Conservation (phyloP, 2,888 invertebrate species). For the Limulus polyphemus region DNA sequence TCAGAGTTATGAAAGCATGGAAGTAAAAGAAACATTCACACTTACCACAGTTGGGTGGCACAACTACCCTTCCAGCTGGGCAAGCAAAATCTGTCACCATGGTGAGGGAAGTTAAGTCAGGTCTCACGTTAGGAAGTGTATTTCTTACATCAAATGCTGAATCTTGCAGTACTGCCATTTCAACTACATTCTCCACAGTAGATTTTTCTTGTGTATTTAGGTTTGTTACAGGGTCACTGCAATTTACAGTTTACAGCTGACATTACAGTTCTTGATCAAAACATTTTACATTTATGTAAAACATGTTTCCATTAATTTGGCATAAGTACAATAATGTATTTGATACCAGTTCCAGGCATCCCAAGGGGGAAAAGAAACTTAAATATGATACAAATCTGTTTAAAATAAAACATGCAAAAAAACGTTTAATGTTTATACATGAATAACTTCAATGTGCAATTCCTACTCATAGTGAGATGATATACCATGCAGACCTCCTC, state of each 20-base stretch:
- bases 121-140: conserved; percentile 83
- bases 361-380: too few relatives aligned
- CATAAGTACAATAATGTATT: too few relatives aligned
- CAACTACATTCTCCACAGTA: conserved; percentile 58
- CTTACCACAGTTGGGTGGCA: conserved; percentile 82
- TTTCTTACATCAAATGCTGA: conserved; percentile 87
- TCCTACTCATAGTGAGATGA: too few relatives aligned
- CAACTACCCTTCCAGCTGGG: conserved; percentile 81
- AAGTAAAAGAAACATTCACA: background rate
- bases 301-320: too few relatives aligned
- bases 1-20: background rate
- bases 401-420: too few relatives aligned
- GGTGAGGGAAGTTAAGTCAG: conserved; percentile 74
- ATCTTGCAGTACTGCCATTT: conserved; percentile 80
- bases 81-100: conserved; percentile 87
- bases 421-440: too few relatives aligned
- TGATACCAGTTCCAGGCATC: too few relatives aligned
- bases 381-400: too few relatives aligned
- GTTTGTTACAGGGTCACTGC: conserved; percentile 76
- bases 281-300: too few relatives aligned
- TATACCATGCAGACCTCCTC: too few relatives aligned
- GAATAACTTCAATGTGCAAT: too few relatives aligned
- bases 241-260: conserved; percentile 27
- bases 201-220: conserved; percentile 75
- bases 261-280: too few relatives aligned